Evolutionary conservation across 2,113 vertebrate species (phyloP).

Genomic region (Lamprotornis superbus): DNA sequence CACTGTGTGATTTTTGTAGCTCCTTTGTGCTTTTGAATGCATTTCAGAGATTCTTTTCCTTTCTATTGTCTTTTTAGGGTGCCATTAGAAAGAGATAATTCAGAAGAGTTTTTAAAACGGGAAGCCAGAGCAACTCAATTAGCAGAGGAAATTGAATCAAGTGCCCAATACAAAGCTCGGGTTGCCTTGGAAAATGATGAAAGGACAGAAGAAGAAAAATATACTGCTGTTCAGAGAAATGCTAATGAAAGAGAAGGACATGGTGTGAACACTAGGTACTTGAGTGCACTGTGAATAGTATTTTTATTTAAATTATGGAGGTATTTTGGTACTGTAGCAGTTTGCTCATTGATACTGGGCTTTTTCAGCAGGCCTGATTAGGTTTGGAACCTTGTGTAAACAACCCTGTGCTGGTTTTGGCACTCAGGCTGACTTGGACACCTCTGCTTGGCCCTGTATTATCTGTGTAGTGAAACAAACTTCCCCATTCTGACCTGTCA

Average conservation of each 20-base stretch:
- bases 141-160: constrained; percentile 99
- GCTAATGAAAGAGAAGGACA: constrained; percentile 85
- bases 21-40: constrained; percentile 8
- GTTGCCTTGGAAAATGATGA: constrained; percentile 97
- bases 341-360: neutral
- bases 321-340: neutral
- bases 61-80: constrained; percentile 77
- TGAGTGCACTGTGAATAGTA: neutral
- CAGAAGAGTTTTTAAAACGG: constrained; percentile 96
- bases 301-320: constrained; percentile 16
- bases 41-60: constrained; percentile 42
- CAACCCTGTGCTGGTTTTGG: constrained; percentile 15
- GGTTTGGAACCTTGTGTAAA: neutral
- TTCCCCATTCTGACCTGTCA: neutral
- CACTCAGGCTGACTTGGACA: neutral
- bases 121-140: constrained; percentile 95
- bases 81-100: constrained; percentile 95
- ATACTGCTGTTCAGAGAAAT: constrained; percentile 91
- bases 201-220: constrained; percentile 95
- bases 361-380: constrained; percentile 19
- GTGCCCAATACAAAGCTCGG: constrained; percentile 93
- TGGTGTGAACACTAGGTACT: constrained; percentile 84
- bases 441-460: constrained; percentile 3
- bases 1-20: neutral
- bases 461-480: neutral